Conservation (phyloP, 2,888 invertebrate species). For the Megalurothrips usitatus region DNA sequence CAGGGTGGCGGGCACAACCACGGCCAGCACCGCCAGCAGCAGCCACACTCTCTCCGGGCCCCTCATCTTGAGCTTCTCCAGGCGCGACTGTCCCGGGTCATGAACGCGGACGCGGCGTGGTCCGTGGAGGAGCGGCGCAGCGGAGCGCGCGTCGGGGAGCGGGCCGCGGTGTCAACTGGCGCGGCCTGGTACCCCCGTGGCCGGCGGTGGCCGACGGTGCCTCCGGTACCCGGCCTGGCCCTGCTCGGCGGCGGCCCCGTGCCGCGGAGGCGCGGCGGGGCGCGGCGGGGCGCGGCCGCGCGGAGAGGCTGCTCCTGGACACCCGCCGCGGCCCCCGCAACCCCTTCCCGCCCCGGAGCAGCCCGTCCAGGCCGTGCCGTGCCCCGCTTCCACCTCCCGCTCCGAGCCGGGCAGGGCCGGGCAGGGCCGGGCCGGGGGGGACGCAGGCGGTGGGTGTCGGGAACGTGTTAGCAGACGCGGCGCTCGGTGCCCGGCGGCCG, state of each 20-base stretch:
- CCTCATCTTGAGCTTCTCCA: neutral
- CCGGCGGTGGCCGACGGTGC: no score
- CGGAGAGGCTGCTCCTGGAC: neutral
- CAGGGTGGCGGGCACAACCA: conserved; percentile 35
- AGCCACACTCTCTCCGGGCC: conserved; percentile 6
- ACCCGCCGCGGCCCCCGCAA: neutral
- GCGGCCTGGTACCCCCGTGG: no score
- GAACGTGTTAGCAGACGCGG: no score
- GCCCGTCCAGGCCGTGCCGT: neutral
- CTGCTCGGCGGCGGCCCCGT: neutral
- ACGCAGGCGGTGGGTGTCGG: no score
- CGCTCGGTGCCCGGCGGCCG: neutral
- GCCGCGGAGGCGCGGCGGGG: neutral
- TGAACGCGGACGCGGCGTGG: neutral
- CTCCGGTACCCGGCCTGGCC: no score
- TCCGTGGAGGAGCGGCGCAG: neutral
- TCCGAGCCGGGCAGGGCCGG: neutral
- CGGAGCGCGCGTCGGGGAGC: no score
- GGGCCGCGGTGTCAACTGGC: no score
- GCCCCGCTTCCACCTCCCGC: neutral
- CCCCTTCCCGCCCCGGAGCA: neutral
- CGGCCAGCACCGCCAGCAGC: conserved; percentile 28
- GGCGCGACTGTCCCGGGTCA: neutral
- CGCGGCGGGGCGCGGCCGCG: neutral
- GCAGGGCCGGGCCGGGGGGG: neutral